Base-by-base conservation (phyloP, 92 coral and sea anemone genomes). In the Parazoanthus darwini region DNA sequence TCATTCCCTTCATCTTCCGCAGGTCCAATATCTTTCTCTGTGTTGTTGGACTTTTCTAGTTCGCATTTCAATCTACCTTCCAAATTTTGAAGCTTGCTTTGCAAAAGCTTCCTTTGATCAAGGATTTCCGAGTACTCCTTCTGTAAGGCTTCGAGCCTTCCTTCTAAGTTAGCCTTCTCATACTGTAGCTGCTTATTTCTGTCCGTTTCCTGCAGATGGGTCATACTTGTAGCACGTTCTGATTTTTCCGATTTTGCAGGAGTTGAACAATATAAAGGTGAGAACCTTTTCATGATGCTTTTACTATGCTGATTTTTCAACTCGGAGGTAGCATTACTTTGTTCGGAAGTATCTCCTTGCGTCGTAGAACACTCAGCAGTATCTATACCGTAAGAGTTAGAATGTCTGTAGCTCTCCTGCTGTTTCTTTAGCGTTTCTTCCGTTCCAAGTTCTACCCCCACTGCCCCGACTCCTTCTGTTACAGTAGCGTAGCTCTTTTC, bases 101-200 rank as follows among this genome's bases (percentile, higher is more conserved):
- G 93, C 54, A 95, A 67, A 73, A 82, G 77, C 79, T 95, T 93
- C 74, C 92, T 92, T 68, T 93, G 93, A 51, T 91, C 93, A 43
- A 95, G 80, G 67, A 93, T 93, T 23, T 36, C 65, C 0, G 89
- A 85, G 86, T 91, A 95, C 67, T 95, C 98, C 29, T 76, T 80
- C 25, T 93, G 90, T n/a, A 95, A 80, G 8, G 94, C 48, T 83
- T 94, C 92, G 14, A 96, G 92, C 44, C 90, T 96, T 46, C 99
- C 94, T 56, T 92, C 94, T 84, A 96, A 86, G 74, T 93, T 90
- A 15, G 93, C 94, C 8, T 94, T 91, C 48, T 94, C 96, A 54
- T 89, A 91, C 56, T 80, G 90, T 38, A 91, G 77, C 68, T 92
- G 90, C 25, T 86, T 78, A 77, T 81, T 89, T 77, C 22, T 63